Evolutionary conservation across 2,113 vertebrate genomes (phyloP), one percentile per base, ranked within the genome.

Genomic region (Engystomops pustulosus): DNA sequence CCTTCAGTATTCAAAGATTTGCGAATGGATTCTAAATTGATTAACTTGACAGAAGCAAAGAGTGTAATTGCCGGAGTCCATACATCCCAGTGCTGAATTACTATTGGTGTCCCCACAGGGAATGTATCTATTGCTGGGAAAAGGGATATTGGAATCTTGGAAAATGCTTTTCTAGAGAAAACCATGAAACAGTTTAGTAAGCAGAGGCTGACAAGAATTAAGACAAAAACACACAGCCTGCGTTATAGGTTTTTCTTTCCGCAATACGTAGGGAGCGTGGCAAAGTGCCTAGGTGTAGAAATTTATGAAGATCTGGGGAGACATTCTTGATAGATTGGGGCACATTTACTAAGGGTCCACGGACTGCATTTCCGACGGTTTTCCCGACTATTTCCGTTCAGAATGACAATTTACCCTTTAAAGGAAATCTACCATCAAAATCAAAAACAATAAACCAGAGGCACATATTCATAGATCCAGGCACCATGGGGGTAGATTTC

Each of bases 121-220:
- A 51, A 49, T 65, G 8, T 4, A 49, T 67, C 20, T 76, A 51
- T 47, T 83, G 71, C 71, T 83, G 81, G 69, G 36, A 82, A 72
- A 23, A 72, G 68, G 47, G 71, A 82, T 82, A 82, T 82, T 60
- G 80, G 68, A 82, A 44, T 71, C 80, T 72, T 74, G 36, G 32
- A 82, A 74, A 71, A 82, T 82, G 68, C 68, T 80, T 60, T 81
- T 72, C 49, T 7, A 72, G 70, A 34, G 67, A 38, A 72, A 81
- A 72, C n/a, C 6, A 65, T 32, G 11, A 65, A 65, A 65, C 15
- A 5, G 27, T 32, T 65, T 67, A 67, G 62, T 36, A 67, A 67
- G 62, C 60, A 65, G 30, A 65, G 60, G 9, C 12, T 17, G 30
- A 65, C 30, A 8, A 32, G 27, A 65, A 32, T 7, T 6, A 8